Evolutionary conservation across 2,797 vertebrate genomes (phyloP).

Genomic region (Tinamus major): DNA sequence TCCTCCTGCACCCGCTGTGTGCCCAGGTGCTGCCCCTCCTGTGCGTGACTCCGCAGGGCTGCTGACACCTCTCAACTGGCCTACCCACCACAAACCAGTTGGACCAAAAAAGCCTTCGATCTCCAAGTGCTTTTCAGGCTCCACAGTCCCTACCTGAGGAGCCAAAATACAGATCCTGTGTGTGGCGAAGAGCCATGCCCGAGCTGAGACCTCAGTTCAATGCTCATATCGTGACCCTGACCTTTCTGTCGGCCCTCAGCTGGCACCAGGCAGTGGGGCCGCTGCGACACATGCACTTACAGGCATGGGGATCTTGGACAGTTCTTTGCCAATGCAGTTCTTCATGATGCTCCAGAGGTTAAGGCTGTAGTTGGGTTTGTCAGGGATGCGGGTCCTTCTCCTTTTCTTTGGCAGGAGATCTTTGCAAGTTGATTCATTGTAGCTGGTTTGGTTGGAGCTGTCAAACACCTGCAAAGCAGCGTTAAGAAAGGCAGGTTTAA

Average conservation of each 20-base stretch:
- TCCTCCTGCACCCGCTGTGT: no score
- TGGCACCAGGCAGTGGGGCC: neutral
- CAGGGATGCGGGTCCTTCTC: conserved; percentile 79
- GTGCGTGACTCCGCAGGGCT: neutral
- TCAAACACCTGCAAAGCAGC: conserved; percentile 75
- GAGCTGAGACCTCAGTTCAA: neutral
- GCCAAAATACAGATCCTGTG: neutral
- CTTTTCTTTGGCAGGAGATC: conserved; percentile 71
- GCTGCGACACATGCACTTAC: conserved; percentile 49
- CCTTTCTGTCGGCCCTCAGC: fast-evolving
- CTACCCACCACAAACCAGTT: neutral
- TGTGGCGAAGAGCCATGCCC: neutral
- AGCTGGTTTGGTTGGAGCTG: conserved; percentile 65
- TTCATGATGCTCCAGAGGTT: conserved; percentile 90
- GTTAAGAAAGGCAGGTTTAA: neutral
- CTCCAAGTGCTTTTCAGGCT: neutral
- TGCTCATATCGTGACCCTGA: fast-evolving
- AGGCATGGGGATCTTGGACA: conserved; percentile 87
- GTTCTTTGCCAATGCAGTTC: conserved; percentile 85
- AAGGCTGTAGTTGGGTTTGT: conserved; percentile 88
- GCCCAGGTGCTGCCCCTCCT: neutral
- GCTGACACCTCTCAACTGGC: neutral
- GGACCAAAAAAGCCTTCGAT: neutral
- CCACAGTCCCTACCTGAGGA: neutral
- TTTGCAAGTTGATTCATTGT: conserved; percentile 54